Evolutionary conservation across 2,113 vertebrate genomes (phyloP).

Genomic region (Indicator indicator): DNA sequence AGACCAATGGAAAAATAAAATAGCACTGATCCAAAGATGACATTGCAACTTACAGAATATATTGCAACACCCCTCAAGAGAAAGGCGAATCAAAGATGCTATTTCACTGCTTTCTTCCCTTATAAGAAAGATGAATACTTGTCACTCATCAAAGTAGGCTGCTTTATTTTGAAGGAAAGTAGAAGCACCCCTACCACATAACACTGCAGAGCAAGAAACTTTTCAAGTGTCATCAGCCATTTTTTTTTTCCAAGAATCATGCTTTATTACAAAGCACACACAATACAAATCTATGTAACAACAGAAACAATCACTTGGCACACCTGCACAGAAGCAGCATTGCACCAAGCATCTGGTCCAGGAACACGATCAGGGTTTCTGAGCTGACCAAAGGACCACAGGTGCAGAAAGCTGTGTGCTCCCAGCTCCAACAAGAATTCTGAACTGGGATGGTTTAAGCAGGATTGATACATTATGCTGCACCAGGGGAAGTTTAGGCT

Average conservation of each 20-base stretch:
- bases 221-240: background rate
- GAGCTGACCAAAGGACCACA: background rate
- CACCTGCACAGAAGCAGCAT: background rate
- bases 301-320: background rate
- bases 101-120: background rate
- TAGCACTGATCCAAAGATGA: background rate
- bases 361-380: background rate
- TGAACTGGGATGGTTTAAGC: background rate
- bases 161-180: background rate
- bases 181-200: background rate
- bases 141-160: background rate
- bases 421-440: background rate
- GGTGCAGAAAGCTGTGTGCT: fast-evolving
- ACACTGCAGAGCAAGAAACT: background rate
- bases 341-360: background rate
- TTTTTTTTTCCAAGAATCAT: background rate
- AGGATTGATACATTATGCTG: background rate
- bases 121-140: background rate
- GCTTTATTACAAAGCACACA: background rate
- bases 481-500: too few relatives aligned
- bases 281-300: background rate
- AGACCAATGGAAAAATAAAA: background rate
- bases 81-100: background rate
- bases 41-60: background rate
- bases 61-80: background rate